A percentile compares a stretch with the other conserved stretches of the same genome.
These are phyloP conservation scores for Peucedramus taeniatus DNA, from an alignment of 2,113 vertebrate species.

Conservation along the genomic window DNA sequence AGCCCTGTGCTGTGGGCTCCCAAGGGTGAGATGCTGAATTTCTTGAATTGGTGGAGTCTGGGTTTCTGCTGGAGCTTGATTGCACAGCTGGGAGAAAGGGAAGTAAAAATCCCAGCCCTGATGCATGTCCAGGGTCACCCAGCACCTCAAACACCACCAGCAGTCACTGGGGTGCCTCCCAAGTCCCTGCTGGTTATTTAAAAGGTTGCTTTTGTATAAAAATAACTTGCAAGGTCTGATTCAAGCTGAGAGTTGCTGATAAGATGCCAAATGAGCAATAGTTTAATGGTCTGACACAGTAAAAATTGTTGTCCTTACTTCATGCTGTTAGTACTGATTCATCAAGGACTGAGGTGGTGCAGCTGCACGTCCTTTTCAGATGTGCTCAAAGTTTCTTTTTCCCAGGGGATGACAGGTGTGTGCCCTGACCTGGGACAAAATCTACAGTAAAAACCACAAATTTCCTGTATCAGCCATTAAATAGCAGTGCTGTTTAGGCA, in stretches of 20 bases:
- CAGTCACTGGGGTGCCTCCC: neutral
- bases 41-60: no score
- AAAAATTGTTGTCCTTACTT: neutral
- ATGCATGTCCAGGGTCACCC: neutral
- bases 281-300: neutral
- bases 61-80: neutral
- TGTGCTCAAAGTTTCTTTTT: neutral
- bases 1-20: neutral
- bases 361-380: neutral
- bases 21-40: neutral
- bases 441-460: neutral
- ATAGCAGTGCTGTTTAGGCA: neutral
- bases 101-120: neutral
- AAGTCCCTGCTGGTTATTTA: neutral
- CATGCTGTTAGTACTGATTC: neutral
- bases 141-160: neutral
- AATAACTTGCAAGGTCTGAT: neutral
- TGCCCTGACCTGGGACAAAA: neutral
- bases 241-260: neutral
- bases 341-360: neutral
- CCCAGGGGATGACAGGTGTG: neutral
- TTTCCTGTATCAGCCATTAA: neutral
- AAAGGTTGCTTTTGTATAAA: neutral
- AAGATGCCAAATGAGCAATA: neutral
- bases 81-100: neutral